phyloP scores from a whole-genome alignment of 2,888 invertebrate species.

The Amiota minor region DNA sequence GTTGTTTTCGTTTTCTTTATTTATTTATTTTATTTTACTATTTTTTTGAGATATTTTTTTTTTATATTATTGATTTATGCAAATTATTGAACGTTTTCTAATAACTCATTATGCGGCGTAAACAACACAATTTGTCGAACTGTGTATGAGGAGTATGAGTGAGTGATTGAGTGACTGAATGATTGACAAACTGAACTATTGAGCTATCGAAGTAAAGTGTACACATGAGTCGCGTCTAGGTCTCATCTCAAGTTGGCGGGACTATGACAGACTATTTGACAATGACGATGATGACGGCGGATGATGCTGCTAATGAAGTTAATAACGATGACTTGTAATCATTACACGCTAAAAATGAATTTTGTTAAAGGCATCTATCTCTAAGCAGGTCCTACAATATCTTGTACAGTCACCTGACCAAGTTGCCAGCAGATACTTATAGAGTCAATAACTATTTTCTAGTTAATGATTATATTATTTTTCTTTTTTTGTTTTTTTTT shows the following conservation, averaged over 20 bases:
- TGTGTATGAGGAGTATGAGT: constrained; percentile 40
- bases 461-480: constrained; percentile 47
- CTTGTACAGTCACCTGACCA: no score
- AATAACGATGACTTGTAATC: no score
- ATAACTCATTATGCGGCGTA: constrained; percentile 68
- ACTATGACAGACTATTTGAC: no score
- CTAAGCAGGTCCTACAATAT: no score
- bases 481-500: constrained; percentile 53
- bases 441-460: no score
- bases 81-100: constrained; percentile 67
- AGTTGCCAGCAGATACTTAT: no score
- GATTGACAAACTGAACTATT: background rate
- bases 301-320: no score
- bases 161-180: constrained; percentile 9
- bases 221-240: no score
- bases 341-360: no score
- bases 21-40: constrained; percentile 12
- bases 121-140: constrained; percentile 48
- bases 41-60: constrained; percentile 31
- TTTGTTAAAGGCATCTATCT: no score
- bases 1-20: background rate
- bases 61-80: constrained; percentile 61
- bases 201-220: background rate
- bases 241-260: no score
- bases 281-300: no score